Evolutionary conservation across 1,140 invertebrate species (phyloP), one percentile per base, ranked within the genome.

Genomic region (Drosophila bocki): DNA sequence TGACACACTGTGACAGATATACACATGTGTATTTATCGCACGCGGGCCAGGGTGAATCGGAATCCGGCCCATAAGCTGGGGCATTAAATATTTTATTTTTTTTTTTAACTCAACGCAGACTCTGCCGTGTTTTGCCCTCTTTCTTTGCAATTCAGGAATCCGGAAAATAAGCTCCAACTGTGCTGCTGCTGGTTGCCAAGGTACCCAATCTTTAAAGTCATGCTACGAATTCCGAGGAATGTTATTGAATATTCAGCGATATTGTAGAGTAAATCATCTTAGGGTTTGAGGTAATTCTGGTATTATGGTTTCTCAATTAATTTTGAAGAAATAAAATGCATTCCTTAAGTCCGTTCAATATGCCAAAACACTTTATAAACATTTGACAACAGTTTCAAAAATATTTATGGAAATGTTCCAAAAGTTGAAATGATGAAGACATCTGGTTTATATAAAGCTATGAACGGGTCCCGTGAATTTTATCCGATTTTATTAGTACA

Each of bases 1-100:
- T 78, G 48, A 77, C 75, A 33, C 42, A 35, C 59, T 51, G 59
- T 56, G 42, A 37, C 50, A 51, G 33, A 57, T 57, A 57, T 39
- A 75, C 60, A 75, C 60, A 76, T 74, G 53, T 74, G 70, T 74
- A 72, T 74, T 72, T 74, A 74, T 72, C 54, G 56, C 68, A 72
- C 70, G 67, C 70, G 32, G 65, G 12, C 29, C 44, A 29, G 67
- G 45, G 56, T 32, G 37, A 51, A 59, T 72, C 35, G 45, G 11
- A 71, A 71, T 72, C 44, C 53, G 29, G 35, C 37, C 48, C 72
- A 37, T 76, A 58, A 76, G 74, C 72, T 41, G 61, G n/a, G 42
- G 72, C 45, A 67, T 76, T 76, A 76, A 76, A 58, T 75, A 53
- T 75, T 67, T 65, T 37, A 75, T 75, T 53, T 74, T 58, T 53